Percentiles rank a stretch among this genome's conserved stretches.
phyloP scores from a whole-genome alignment of 2,113 vertebrate species.

The Monarcha castaneiventris region DNA sequence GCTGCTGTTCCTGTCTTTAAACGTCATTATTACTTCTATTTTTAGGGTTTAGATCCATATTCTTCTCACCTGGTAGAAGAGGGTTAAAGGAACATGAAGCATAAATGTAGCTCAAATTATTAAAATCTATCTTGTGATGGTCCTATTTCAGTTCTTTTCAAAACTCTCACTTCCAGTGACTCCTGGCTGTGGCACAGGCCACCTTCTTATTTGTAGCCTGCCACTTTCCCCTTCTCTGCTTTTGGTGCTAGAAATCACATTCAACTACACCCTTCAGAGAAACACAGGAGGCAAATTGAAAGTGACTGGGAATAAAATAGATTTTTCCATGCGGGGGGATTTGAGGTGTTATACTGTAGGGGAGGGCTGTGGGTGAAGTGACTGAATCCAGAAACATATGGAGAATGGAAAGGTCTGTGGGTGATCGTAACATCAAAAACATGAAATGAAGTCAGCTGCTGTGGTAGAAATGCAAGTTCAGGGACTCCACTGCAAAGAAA shows the following conservation, averaged over 20 bases:
- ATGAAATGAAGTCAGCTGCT: constrained; percentile 20
- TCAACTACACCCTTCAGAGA: neutral
- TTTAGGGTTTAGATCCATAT: neutral
- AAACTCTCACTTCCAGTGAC: neutral
- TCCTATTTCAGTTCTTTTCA: neutral
- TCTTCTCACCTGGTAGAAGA: neutral
- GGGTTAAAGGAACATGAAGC: neutral
- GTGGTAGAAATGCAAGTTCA: constrained; percentile 1
- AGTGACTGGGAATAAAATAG: constrained; percentile 53
- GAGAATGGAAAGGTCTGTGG: constrained; percentile 3
- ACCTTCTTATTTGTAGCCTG: neutral
- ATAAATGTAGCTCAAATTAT: neutral
- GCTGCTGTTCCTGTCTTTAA: neutral
- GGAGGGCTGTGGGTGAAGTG: neutral
- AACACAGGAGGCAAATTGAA: constrained; percentile 43
- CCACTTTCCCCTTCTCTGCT: neutral
- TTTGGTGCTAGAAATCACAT: constrained; percentile 48
- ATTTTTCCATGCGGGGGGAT: neutral
- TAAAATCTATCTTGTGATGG: neutral
- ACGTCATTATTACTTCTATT: neutral
- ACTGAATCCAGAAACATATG: constrained; percentile 23
- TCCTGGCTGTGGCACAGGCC: neutral
- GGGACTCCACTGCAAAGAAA: neutral
- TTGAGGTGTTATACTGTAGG: neutral
- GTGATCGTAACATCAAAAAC: constrained; percentile 33